Evolutionary conservation across 2,888 invertebrate species (phyloP), one percentile per base, ranked within the genome.

Genomic region (Thecocarcelia acutangulata): DNA sequence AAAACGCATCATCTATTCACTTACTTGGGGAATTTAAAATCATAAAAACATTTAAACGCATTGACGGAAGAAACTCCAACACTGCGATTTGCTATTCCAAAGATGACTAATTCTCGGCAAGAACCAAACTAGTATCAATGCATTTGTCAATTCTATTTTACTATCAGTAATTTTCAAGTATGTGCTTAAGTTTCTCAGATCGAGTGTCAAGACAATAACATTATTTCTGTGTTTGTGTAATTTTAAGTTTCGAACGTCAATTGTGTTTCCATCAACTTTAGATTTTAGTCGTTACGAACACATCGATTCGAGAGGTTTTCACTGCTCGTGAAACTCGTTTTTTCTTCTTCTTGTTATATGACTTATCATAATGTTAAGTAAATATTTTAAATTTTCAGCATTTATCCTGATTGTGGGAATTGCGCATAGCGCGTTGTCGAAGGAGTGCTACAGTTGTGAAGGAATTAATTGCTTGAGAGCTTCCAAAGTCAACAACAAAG

Each of bases 401-500:
- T 9, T 52, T 15, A 33, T 70, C 15, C 46, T 69, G 42, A 2
- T 78, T 2, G 17, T 48, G 42, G 58, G 33, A 52, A 56, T 17
- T 13, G 42, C 54, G 21, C 11, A 37, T 17, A 33, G 66, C 0
- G 82, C 83, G 5, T 81, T 85, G 76, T 81, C 85, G 12, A 74
- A 73, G 59, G 74, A 80, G 1, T 90, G 90, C 56, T 89, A 86
- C 63, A 86, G 85, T 61, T 90, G 90, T 70, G 83, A 86, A 11
- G 90, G 90, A 12, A 87, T 90, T 24, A 88, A 88, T 75, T 90
- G 90, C 19, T 86, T 86, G 42, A 85, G 88, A 5, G 85, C 86
- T 12, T 85, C 87, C 0, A 75, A 75, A 0, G 80, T 85, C n/a
- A 86, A 87, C 82, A 83, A 77, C 0, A 86, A 84, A 2, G 85